phyloP scores from a whole-genome alignment of 2,113 vertebrate species.

The Hyla sarda region DNA sequence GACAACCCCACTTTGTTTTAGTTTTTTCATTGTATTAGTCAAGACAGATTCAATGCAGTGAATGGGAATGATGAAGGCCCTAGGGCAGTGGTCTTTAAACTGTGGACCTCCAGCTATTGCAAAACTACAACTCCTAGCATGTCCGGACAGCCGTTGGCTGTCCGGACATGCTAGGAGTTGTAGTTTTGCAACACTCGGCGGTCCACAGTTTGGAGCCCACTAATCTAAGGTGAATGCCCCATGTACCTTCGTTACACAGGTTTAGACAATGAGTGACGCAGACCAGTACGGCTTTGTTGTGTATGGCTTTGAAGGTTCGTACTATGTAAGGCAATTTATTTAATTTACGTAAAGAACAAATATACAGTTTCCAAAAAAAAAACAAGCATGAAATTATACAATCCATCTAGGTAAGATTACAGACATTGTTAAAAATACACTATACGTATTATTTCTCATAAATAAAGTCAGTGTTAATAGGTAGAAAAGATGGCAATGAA shows the following conservation, averaged over 20 bases:
- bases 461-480: conserved; percentile 63
- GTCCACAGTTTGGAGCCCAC: no score
- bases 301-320: conserved; percentile 74
- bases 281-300: background rate
- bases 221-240: background rate
- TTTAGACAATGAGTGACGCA: background rate
- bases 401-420: conserved; percentile 66
- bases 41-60: no score
- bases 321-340: conserved; percentile 72
- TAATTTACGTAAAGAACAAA: conserved; percentile 59
- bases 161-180: no score
- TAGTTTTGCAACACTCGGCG: no score
- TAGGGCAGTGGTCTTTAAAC: no score
- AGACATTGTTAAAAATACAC: conserved; percentile 66
- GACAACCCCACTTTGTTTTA: no score
- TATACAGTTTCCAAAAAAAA: conserved; percentile 34
- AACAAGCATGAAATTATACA: conserved; percentile 69
- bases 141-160: no score
- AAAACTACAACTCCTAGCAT: no score
- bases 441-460: conserved; percentile 55
- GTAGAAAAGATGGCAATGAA: conserved; percentile 58
- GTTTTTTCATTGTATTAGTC: no score
- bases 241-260: background rate
- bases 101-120: no score
- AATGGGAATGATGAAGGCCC: no score